Evolutionary conservation across 1,140 invertebrate genomes (phyloP).

Genomic region (Neodiprion pinetum): DNA sequence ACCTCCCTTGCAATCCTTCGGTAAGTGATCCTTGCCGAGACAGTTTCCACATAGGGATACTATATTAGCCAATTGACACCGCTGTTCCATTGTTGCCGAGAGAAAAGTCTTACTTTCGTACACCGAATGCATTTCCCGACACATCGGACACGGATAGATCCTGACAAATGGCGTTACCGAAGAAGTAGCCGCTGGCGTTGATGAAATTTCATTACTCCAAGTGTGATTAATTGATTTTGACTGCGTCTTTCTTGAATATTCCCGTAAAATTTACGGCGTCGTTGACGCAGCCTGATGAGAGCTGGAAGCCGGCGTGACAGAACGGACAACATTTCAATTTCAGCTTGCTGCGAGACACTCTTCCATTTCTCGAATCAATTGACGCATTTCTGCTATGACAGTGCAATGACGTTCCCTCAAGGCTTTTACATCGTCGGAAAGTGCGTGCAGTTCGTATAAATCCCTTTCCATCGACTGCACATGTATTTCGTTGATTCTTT

Average conservation of each 20-base stretch:
- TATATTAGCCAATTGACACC: conserved; percentile 12
- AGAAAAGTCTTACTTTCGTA: conserved; percentile 18
- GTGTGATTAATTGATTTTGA: neutral
- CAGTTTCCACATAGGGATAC: conserved; percentile 32
- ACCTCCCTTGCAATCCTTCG: conserved; percentile 20
- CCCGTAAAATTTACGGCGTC: neutral
- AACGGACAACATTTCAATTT: neutral
- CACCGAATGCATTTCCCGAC: conserved; percentile 11
- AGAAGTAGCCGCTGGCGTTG: neutral
- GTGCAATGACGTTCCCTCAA: neutral
- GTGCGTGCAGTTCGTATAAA: neutral
- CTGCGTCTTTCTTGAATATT: neutral
- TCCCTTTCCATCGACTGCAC: neutral
- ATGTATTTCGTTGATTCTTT: neutral
- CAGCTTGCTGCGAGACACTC: neutral
- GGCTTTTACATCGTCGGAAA: neutral
- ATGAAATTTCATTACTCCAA: too few species aligned
- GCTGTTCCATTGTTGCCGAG: neutral
- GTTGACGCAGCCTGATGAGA: neutral
- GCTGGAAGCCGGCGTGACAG: conserved; percentile 11
- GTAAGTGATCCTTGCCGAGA: conserved; percentile 25
- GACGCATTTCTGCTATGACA: too few species aligned
- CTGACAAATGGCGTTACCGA: neutral
- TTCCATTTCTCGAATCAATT: neutral
- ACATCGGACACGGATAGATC: neutral